Conservation (phyloP, 1,140 invertebrate species). For the Hesperophylax magnus region DNA sequence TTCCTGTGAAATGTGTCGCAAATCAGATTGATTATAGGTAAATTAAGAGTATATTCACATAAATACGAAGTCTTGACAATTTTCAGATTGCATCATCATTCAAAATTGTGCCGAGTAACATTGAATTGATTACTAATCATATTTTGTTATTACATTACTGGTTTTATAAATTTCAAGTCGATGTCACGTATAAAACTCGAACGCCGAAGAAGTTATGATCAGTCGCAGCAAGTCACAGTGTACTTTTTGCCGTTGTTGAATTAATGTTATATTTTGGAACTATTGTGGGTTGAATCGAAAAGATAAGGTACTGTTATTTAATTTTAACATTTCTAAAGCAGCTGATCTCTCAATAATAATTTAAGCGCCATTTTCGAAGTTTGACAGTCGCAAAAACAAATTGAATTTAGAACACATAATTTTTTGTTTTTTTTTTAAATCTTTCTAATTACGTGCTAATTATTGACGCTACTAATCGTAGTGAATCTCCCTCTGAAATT, state of each 20-base stretch:
- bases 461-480: too few species aligned
- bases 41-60: neutral
- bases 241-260: neutral
- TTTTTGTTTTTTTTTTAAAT: neutral
- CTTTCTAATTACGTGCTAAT: neutral
- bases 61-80: neutral
- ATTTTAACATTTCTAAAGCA: neutral
- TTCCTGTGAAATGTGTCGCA: neutral
- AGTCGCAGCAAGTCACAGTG: too few species aligned
- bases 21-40: constrained; percentile 21
- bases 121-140: too few species aligned
- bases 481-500: neutral
- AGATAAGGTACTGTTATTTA: neutral
- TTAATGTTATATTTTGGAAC: neutral
- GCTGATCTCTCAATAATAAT: constrained; percentile 22
- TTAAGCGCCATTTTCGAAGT: constrained; percentile 28
- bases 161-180: neutral
- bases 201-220: neutral
- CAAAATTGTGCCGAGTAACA: constrained; percentile 13
- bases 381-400: neutral
- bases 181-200: neutral
- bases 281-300: too few species aligned
- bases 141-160: too few species aligned
- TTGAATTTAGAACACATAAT: neutral
- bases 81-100: constrained; percentile 12